Conservation (phyloP, 92 coral and sea anemone species). For the Micromussa lordhowensis region DNA sequence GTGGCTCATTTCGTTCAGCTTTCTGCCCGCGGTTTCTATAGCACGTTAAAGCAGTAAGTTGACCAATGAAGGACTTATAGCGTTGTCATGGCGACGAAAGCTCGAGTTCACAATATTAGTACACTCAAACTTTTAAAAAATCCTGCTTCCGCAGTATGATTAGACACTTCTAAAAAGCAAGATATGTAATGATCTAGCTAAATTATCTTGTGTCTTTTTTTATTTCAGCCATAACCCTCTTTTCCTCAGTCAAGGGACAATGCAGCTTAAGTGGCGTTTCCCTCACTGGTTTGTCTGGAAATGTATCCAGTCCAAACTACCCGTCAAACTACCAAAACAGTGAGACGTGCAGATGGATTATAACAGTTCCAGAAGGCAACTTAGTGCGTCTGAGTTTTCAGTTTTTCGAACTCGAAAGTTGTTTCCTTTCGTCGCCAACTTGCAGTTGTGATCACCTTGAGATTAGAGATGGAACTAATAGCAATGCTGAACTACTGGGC, state of each 20-base stretch:
- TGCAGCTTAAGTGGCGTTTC: not conserved
- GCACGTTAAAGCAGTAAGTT: too few species aligned
- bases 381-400: slow-evolving; percentile 1
- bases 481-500: not conserved
- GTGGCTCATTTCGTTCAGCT: too few species aligned
- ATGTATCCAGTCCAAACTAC: slow-evolving; percentile 6
- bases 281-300: not conserved
- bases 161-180: too few species aligned
- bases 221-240: not conserved
- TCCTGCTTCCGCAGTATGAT: too few species aligned
- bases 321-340: slow-evolving; percentile 19
- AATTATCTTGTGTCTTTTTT: too few species aligned
- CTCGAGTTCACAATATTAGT: too few species aligned
- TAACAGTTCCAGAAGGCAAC: slow-evolving; percentile 9
- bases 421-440: not conserved
- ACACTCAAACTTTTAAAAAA: too few species aligned
- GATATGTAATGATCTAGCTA: too few species aligned
- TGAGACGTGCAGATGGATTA: slow-evolving; percentile 17
- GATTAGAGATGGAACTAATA: not conserved
- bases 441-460: slow-evolving; percentile 18
- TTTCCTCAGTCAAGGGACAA: not conserved
- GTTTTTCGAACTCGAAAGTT: not conserved
- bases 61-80: too few species aligned
- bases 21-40: too few species aligned
- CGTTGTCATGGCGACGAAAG: too few species aligned